Conservation (phyloP, 2,113 vertebrate species). For the Clupea harengus region DNA sequence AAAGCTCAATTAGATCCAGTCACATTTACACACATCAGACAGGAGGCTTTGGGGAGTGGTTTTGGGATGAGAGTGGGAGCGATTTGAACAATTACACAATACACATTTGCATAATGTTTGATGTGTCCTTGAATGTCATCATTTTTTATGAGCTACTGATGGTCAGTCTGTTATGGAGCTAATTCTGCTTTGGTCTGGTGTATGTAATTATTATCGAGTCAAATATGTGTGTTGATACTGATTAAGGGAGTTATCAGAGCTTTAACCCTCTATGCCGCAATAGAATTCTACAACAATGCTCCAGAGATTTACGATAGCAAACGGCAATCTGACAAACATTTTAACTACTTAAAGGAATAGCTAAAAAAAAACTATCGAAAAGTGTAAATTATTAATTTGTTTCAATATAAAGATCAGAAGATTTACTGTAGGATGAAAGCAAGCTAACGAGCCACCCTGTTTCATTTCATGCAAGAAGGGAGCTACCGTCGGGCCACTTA, state of each 20-base stretch:
- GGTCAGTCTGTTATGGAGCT: neutral
- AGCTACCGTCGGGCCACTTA: no score
- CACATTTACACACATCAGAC: neutral
- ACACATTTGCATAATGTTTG: neutral
- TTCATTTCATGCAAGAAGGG: no score
- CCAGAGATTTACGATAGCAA: no score
- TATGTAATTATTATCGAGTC: neutral
- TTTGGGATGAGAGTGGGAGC: neutral
- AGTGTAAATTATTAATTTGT: no score
- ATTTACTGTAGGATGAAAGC: no score
- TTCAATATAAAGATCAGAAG: no score
- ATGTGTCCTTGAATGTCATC: constrained; percentile 7
- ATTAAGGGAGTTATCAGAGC: neutral
- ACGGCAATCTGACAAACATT: no score
- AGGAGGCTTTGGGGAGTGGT: neutral
- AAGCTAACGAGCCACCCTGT: no score
- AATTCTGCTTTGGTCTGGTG: neutral
- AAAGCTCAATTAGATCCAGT: neutral
- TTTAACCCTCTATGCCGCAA: neutral
- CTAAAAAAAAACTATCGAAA: no score
- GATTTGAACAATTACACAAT: neutral
- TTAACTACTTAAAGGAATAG: no score
- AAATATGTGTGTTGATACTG: neutral
- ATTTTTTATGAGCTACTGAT: constrained; percentile 10
- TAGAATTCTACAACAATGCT: no score